Base-by-base conservation (phyloP, 2,888 invertebrate genomes). In the Oscheius sp. region DNA sequence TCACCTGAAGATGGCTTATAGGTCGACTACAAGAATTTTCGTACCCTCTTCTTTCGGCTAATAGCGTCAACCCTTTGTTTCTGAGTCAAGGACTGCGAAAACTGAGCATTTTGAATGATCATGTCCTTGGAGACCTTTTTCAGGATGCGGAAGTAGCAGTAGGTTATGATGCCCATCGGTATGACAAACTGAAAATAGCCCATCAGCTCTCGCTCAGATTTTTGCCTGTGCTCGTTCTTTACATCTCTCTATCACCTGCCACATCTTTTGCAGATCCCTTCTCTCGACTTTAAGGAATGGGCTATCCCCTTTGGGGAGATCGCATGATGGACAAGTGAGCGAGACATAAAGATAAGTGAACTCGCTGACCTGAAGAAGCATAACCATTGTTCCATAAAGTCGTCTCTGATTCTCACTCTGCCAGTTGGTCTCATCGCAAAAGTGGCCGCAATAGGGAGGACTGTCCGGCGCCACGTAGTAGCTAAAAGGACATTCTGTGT, bases 401-500 rank as follows among this genome's bases (percentile, higher is more conserved):
- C 92, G 91, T 59, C 95, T 92, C 85, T 94, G 92, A 65, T 93
- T 92, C 86, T 95, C 95, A 33, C 84, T 85, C 0, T 96, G 95
- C 97, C 98, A 98, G 57, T 93, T 85, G 10, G 85, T 82, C 68
- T 89, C 89, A 71, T 87, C 88, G 75, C 88, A 88, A 86, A 93
- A 94, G 73, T 92, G 75, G 35, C 87, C 86, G 63, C 86, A 86
- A 63, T 83, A 86, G 7, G 87, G 86, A 13, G 80, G 82, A 35
- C 81, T 75, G 50, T 74, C 76, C 37, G 68, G 33, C 37, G 80
- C 65, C 10, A 79, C 77, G 53, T 84, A 83, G 42, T 74, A 75
- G 35, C 71, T 74, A 55, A 70, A 74, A 74, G 29, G 10, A 53
- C 10, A 10, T 51, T 33, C 29, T 13, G 35, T 37, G 21, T 68